Base-by-base conservation (phyloP, 1,140 invertebrate species). In the Portunus trituberculatus region DNA sequence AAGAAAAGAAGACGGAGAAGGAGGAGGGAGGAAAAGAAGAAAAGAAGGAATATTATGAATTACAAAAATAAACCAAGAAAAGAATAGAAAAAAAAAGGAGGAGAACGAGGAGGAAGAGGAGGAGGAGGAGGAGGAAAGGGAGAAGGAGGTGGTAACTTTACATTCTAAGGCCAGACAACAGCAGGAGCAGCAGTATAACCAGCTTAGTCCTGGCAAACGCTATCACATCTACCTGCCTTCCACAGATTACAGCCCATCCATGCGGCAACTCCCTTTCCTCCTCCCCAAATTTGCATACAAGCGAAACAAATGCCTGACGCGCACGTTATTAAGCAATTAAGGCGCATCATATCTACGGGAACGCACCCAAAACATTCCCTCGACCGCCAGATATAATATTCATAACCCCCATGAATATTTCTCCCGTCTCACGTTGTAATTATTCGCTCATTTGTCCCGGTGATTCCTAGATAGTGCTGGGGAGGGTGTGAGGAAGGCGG, bases 261-360 rank as follows among this genome's bases (percentile, higher is more conserved):
- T 25, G 4, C 20, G n/a, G 20, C 67, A 1, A 25, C 67, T 76
- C 67, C 67, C n/a, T n/a, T 76, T 8, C 67, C 67, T 76, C 67
- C 67, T 76, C 67, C 67, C 67, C 25, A n/a, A 76, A 76, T 76
- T 76, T 76, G 67, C 67, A 76, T 76, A n/a, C 67, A n/a, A 8
- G 0, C 20, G 20, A 76, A n/a, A 76, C 25, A 76, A 76, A 76
- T 76, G n/a, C 20, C 67, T n/a, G 25, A 76, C 20, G 25, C 67
- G 20, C n/a, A 76, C 67, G 67, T 76, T 76, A 76, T 76, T 76
- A 76, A 76, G 67, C 67, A n/a, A 76, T 76, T 76, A 76, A 76
- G n/a, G n/a, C 6, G n/a, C 25, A 76, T n/a, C 16, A 3, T 76
- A 76, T 76, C 20, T n/a, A n/a, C 67, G 1, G 52, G 16, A 59